Base-by-base conservation (phyloP, 2,888 invertebrate genomes). In the Cheilosia grossa region DNA sequence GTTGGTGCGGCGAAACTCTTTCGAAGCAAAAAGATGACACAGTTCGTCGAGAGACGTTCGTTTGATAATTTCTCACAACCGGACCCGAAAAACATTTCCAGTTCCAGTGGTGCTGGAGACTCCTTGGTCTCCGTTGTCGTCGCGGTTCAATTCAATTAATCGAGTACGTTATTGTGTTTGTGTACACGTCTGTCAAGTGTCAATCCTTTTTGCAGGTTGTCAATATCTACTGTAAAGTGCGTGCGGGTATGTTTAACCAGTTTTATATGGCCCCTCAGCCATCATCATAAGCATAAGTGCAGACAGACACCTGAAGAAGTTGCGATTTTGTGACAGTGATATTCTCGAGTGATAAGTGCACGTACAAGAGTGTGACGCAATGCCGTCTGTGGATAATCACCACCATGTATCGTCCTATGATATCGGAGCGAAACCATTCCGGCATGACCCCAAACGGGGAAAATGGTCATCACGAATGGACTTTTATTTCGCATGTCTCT, bases 401-500 rank as follows among this genome's bases (percentile, higher is more conserved):
- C 81, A 49, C 15, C 85, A 87, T 87, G 83, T 88, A 17, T 86
- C 86, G 64, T 87, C 91, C 27, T 92, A 91, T 70, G 91, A 91
- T 75, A 90, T 90, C 51, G 87, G 91, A 78, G 89, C 90, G 47
- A 89, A 89, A 75, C 92, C 92, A 58, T 91, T 91, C 86, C 89
- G 90, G 56, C 89, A 90, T 72, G 91, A 91, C 77, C 89, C 89
- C 59, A 86, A 89, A 40, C 90, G 94, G 67, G 96, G 96, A 66
- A 94, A 94, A 75, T 97, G 96, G 96, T 94, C 93, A 66, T 95
- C 93, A 87, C 95, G 95, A 91, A 92, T 94, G 58, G 97, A 97
- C 90, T 97, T 96, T 90, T 93, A 97, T 70, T 93, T 97, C 82
- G 96, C 96, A 75, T 96, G 96, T 89, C 94, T 96, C 64, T 96